phyloP scores from a whole-genome alignment of 1,140 invertebrate genomes.

The Chrysopa pallens region DNA sequence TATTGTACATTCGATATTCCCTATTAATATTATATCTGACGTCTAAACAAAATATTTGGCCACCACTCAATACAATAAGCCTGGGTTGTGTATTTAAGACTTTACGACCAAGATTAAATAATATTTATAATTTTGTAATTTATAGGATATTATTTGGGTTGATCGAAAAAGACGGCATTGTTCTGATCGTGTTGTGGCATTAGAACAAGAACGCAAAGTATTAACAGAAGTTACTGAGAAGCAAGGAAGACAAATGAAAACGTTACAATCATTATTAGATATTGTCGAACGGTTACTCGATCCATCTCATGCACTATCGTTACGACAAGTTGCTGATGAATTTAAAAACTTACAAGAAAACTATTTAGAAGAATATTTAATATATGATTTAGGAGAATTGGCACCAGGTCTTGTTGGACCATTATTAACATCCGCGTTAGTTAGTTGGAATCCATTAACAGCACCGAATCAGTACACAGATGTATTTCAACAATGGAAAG shows the following conservation, averaged over 20 bases:
- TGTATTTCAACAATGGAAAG: slow-evolving; percentile 55
- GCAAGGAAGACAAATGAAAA: slow-evolving; percentile 54
- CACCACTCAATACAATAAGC: too few species aligned
- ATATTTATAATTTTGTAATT: too few species aligned
- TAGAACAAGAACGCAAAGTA: slow-evolving; percentile 62
- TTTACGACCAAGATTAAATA: too few species aligned
- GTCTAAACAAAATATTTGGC: too few species aligned
- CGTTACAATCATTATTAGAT: slow-evolving; percentile 49
- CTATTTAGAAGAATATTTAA: slow-evolving; percentile 31
- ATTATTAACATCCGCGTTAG: slow-evolving; percentile 46
- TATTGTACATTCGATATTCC: too few species aligned
- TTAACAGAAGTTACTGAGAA: slow-evolving; percentile 50
- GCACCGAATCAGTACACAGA: slow-evolving; percentile 38
- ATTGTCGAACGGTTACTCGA: slow-evolving; percentile 49
- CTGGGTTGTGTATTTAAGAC: too few species aligned
- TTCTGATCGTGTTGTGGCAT: slow-evolving; percentile 54
- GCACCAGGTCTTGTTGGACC: slow-evolving; percentile 44
- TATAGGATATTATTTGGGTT: slow-evolving; percentile 72
- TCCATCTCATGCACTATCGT: slow-evolving; percentile 34
- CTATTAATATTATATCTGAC: too few species aligned
- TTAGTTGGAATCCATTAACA: slow-evolving; percentile 55
- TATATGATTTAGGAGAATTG: slow-evolving; percentile 43
- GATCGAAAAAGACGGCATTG: slow-evolving; percentile 59
- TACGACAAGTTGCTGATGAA: slow-evolving; percentile 52
- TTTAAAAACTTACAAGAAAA: slow-evolving; percentile 54